These are phyloP conservation scores for Phalacrocorax brasilianus DNA, from an alignment of 2,113 vertebrate genomes.

Conservation along the genomic window DNA sequence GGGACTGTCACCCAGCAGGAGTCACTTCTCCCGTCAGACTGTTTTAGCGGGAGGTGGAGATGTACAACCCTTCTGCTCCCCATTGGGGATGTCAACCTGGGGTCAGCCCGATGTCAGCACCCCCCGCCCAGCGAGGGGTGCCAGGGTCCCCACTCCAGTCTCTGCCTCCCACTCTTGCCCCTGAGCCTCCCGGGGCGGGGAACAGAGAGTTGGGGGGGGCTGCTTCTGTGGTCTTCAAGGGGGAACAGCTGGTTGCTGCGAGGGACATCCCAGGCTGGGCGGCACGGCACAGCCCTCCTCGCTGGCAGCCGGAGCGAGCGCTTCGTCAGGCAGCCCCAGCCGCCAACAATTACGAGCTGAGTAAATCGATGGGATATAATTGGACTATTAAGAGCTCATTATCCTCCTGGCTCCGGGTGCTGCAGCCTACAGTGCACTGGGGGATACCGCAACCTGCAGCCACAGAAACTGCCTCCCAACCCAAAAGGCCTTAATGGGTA, in stretches of 20 bases:
- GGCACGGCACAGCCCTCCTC: neutral
- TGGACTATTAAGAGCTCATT: conserved; percentile 87
- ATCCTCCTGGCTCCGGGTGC: conserved; percentile 65
- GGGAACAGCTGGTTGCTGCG: conserved; percentile 14
- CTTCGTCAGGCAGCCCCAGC: conserved; percentile 69
- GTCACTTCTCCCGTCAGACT: neutral
- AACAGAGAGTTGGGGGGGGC: accelerated
- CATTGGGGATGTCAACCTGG: accelerated
- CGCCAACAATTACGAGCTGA: conserved; percentile 69
- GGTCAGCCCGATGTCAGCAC: neutral
- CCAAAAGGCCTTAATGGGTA: neutral
- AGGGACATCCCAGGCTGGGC: neutral
- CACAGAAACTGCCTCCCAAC: neutral
- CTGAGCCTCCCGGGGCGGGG: neutral
- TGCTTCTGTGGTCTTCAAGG: neutral
- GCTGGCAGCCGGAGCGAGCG: conserved; percentile 48
- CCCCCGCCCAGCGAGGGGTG: neutral
- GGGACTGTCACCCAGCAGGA: neutral
- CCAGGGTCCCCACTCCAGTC: neutral
- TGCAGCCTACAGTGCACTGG: neutral
- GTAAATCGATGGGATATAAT: conserved; percentile 79
- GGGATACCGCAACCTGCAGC: neutral
- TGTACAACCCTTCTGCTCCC: neutral
- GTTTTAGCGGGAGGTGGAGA: neutral
- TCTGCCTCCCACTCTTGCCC: neutral